A percentile compares a stretch with the other conserved stretches of the same genome.
These are phyloP conservation scores for Ceratotherium simum DNA, from an alignment of 2,113 vertebrate species.

Conservation along the genomic window DNA sequence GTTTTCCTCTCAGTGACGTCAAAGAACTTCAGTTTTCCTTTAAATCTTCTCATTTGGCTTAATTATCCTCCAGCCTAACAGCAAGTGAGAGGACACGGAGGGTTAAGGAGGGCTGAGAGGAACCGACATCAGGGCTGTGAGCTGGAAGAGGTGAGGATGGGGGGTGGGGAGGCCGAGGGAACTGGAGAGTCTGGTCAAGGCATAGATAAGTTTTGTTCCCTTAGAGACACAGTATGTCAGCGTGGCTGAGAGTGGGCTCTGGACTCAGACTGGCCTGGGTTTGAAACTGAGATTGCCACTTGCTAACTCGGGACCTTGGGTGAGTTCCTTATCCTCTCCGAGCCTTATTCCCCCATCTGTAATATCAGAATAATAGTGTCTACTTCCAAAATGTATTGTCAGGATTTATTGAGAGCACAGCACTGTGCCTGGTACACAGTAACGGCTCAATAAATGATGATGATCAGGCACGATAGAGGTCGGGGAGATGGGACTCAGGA, in stretches of 20 bases:
- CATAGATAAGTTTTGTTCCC: not conserved
- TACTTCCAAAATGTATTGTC: accelerated
- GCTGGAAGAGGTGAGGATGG: conserved; percentile 1
- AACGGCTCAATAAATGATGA: too few species aligned
- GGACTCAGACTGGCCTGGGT: not conserved
- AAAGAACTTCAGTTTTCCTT: conserved; percentile 54
- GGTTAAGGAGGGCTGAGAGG: conserved; percentile 69
- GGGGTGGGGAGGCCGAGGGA: not conserved
- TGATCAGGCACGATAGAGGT: accelerated
- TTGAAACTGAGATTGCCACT: not conserved
- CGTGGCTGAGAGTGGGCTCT: not conserved
- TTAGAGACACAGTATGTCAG: accelerated
- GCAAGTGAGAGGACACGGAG: conserved; percentile 66
- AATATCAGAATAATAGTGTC: not conserved
- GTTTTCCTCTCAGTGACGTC: conserved; percentile 55
- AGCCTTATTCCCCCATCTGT: not conserved
- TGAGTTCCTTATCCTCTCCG: not conserved
- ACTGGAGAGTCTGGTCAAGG: not conserved
- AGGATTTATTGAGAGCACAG: not conserved
- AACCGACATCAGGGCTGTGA: conserved; percentile 48
- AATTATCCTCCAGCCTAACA: conserved; percentile 69
- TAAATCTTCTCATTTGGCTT: conserved; percentile 70
- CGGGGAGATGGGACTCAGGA: not conserved
- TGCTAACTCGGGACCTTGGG: not conserved
- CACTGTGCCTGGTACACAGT: not conserved